Evolutionary conservation across 2,113 vertebrate genomes (phyloP).

Genomic region (Antigone vipio): DNA sequence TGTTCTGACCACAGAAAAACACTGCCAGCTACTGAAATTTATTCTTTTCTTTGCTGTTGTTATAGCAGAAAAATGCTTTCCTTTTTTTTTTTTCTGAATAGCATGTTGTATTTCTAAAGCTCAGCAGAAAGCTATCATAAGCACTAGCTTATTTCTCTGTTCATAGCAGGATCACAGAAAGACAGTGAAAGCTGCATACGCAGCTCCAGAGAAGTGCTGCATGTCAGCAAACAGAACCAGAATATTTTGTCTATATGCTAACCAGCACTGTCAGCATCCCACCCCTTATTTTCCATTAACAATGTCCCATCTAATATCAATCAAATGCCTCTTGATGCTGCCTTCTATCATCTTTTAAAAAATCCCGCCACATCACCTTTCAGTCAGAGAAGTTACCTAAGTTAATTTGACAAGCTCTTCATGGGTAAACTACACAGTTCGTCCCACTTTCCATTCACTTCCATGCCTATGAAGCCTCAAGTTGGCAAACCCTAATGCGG

Average conservation of each 20-base stretch:
- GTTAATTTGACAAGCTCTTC: background rate
- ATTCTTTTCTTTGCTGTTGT: background rate
- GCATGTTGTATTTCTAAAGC: background rate
- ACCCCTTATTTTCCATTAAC: background rate
- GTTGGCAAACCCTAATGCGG: rapidly evolving
- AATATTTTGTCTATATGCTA: background rate
- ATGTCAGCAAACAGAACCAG: background rate
- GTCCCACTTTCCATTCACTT: background rate
- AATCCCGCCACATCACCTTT: background rate
- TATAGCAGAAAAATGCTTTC: background rate
- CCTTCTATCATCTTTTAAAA: background rate
- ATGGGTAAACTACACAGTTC: background rate
- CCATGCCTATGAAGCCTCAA: background rate
- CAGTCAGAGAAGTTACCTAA: background rate
- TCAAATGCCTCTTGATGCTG: background rate
- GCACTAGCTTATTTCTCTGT: background rate
- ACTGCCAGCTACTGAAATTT: background rate
- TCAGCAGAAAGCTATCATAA: background rate
- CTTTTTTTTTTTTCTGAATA: background rate
- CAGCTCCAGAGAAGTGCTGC: background rate
- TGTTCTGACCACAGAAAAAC: background rate
- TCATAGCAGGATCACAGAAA: background rate
- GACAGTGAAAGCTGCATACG: background rate
- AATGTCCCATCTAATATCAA: background rate
- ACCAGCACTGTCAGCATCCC: background rate